Evolutionary conservation across 2,888 invertebrate species (phyloP).

Genomic region (Thysanoteuthis rhombus): DNA sequence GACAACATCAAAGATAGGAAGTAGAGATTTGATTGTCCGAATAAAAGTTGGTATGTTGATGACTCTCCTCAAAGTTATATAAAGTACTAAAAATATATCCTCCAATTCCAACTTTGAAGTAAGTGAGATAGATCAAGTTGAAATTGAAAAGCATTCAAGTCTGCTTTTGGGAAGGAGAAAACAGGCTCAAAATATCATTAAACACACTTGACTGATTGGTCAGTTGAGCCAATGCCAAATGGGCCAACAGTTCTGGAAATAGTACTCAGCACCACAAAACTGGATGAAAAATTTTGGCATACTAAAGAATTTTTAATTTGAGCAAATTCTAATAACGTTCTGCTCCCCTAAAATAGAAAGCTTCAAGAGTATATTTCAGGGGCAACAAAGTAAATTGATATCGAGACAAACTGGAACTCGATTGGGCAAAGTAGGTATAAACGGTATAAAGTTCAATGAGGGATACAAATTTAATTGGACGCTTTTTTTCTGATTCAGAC

Average conservation of each 20-base stretch:
- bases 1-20: too few relatives aligned
- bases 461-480: too few relatives aligned
- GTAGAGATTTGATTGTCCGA: too few relatives aligned
- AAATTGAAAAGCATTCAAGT: neutral
- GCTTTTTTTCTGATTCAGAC: too few relatives aligned
- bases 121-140: neutral
- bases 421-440: too few relatives aligned
- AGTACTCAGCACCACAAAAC: neutral
- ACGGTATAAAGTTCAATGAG: too few relatives aligned
- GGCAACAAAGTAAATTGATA: neutral
- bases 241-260: neutral
- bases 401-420: too few relatives aligned
- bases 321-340: neutral
- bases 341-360: neutral
- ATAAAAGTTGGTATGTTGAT: too few relatives aligned
- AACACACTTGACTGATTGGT: neutral
- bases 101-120: too few relatives aligned
- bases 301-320: neutral
- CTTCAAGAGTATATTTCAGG: neutral
- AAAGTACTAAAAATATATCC: too few relatives aligned
- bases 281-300: neutral
- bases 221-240: neutral
- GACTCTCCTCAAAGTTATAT: too few relatives aligned
- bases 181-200: neutral
- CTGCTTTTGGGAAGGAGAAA: neutral